Evolutionary conservation across 2,888 invertebrate species (phyloP), one percentile per base, ranked within the genome.

Genomic region (Catonia carolina): DNA sequence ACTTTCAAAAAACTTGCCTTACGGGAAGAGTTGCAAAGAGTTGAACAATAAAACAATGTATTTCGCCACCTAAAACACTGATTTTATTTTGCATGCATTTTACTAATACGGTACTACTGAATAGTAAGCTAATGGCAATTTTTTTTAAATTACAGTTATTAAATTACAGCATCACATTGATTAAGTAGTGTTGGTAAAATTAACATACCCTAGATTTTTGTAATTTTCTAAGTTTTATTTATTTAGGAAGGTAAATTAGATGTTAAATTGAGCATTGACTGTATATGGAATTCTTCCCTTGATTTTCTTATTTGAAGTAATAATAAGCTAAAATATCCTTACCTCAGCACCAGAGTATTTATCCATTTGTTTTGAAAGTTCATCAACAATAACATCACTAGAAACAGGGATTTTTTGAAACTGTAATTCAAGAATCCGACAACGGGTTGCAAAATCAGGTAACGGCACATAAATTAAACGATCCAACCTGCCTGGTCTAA

Each of bases 271-370:
- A 12, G 42, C 14, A 12, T 14, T 12, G 8, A 12, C n/a, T n/a
- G n/a, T n/a, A n/a, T n/a, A n/a, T n/a, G n/a, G n/a, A n/a, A n/a
- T n/a, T n/a, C n/a, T n/a, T n/a, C n/a, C n/a, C n/a, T n/a, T n/a
- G n/a, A n/a, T n/a, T n/a, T n/a, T n/a, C n/a, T n/a, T n/a, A n/a
- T n/a, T n/a, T n/a, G n/a, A n/a, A n/a, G n/a, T n/a, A 39, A 15
- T 27, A 20, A 47, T 12, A 17, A 8, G 12, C 31, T 8, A 45
- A 17, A 31, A 2, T 10, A 18, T 22, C 64, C 85, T 80, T 36
- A 91, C 78, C 76, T 99, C 98, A 1, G 98, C 98, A 0, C 98
- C 98, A 0, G 97, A 95, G 73, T 90, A 97, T 1, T 86, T 84
- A 23, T 83, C 80, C 0, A 93, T 93, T 48, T 70, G 71, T 0